Evolutionary conservation across 2,888 invertebrate genomes (phyloP), one percentile per base, ranked within the genome.

Genomic region (Erynnis tages): DNA sequence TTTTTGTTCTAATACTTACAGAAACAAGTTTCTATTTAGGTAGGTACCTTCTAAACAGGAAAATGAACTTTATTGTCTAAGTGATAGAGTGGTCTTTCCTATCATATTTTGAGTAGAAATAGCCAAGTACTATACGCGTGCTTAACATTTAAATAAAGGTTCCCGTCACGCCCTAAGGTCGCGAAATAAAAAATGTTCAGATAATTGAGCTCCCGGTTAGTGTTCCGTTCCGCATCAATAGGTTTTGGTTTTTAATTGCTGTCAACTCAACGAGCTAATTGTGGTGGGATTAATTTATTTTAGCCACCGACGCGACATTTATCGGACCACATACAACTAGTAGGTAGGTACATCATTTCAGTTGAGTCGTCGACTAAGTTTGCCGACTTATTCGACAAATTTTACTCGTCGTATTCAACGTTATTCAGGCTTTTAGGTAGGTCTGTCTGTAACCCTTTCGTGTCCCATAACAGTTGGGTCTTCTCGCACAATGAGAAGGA

Each of bases 1-100:
- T 82, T 80, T 84, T 81, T 82, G 69, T 76, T 72, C 69, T 76
- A 74, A 77, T 77, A 72, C 68, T 72, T 70, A 61, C 57, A 61
- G 64, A 66, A 67, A 71, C 69, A 53, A 60, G 67, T 71, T 65
- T 64, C 60, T 60, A 54, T 56, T 60, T 60, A 60, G 43, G 44
- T 40, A 19, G 1, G 10, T 54, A 16, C 6, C 5, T 11, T 8
- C 54, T n/a, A n/a, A n/a, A n/a, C n/a, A n/a, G n/a, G n/a, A n/a
- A 44, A 56, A 35, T 54, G 23, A 44, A 35, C 57, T 54, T 54
- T 64, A 60, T 23, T 53, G 10, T 48, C 27, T 52, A 30, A 53
- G 16, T n/a, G 41, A 57, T 41, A 45, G 8, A 34, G 49, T 37
- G 11, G 23, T 1, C 11, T 38, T 35, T 53, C 46, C 10, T 8